These are phyloP conservation scores for Actinostola sp. DNA, from an alignment of 92 coral and sea anemone species.

Conservation along the genomic window DNA sequence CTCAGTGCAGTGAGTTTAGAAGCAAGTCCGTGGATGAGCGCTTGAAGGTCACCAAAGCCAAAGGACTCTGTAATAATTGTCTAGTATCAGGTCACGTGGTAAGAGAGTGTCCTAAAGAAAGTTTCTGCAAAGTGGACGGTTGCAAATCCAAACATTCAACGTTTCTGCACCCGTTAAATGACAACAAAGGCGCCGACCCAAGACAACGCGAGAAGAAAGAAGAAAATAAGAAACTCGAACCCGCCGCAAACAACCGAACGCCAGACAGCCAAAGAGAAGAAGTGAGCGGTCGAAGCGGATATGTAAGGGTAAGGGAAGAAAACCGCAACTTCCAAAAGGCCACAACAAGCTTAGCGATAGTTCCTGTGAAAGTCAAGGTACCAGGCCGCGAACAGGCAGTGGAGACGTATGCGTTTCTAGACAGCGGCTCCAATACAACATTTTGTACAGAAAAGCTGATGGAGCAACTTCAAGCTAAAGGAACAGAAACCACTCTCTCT, in stretches of 20 bases:
- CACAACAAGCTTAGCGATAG: constrained; percentile 36
- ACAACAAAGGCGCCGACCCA: no score
- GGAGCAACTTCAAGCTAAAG: constrained; percentile 17
- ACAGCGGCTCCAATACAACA: constrained; percentile 64
- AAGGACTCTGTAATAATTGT: constrained; percentile 58
- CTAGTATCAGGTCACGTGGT: constrained; percentile 48
- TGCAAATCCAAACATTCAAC: constrained; percentile 61
- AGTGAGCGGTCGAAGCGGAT: no score
- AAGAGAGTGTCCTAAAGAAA: constrained; percentile 33
- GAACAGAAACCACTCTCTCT: constrained; percentile 39
- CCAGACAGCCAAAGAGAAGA: no score
- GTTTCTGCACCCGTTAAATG: constrained; percentile 41
- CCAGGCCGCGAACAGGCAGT: constrained; percentile 34
- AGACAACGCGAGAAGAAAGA: no score
- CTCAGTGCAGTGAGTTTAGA: constrained; percentile 34
- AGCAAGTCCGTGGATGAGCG: constrained; percentile 35
- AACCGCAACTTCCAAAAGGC: no score
- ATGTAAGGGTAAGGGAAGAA: no score
- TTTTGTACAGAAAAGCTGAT: constrained; percentile 59
- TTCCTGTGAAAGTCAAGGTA: constrained; percentile 64
- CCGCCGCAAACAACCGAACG: no score
- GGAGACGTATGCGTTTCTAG: constrained; percentile 65
- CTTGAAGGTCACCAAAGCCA: constrained; percentile 26
- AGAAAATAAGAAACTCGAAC: no score
- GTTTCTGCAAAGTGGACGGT: constrained; percentile 58